Base-by-base conservation (phyloP, 2,888 invertebrate species). In the Agriopis aurantiaria region DNA sequence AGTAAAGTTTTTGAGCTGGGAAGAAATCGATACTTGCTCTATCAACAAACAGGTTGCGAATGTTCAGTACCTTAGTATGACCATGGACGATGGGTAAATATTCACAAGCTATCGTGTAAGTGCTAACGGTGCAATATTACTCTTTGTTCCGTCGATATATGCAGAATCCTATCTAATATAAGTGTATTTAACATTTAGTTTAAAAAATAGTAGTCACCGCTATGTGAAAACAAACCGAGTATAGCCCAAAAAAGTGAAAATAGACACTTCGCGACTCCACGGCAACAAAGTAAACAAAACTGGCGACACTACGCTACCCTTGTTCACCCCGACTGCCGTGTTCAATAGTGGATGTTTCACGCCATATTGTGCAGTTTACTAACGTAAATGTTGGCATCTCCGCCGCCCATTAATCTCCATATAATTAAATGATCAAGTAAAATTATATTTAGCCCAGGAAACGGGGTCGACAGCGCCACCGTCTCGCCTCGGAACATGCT, bases 361-460 rank as follows among this genome's bases (percentile, higher is more conserved):
- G 74, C 74, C 75, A 76, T 78, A 76, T 74, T 74, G 74, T 88
- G 85, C 84, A 86, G 85, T 89, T 89, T 91, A 90, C 88, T 91
- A 90, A 88, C 88, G 87, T 84, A 78, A 87, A 90, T 85, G 89
- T 89, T 91, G 90, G 89, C 92, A 89, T 91, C 88, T 83, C 84
- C 85, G 82, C 85, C 83, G 85, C 85, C 88, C 88, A 93, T 93
- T 93, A 91, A 93, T 93, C 93, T 93, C 90, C 89, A 92, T 92
- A 92, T 93, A 93, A 93, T 93, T 91, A 93, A 92, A 93, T 92
- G 92, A 93, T 93, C 92, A 92, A 93, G 91, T 90, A 88, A 93
- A 91, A 89, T 89, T 93, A 93, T 92, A 92, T 93, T 92, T 93
- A 93, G 92, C 91, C 77, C 84, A 87, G 88, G 88, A 92, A 93